Evolutionary conservation across 2,113 vertebrate genomes (phyloP), one percentile per base, ranked within the genome.

Genomic region (Polyodon spathula): DNA sequence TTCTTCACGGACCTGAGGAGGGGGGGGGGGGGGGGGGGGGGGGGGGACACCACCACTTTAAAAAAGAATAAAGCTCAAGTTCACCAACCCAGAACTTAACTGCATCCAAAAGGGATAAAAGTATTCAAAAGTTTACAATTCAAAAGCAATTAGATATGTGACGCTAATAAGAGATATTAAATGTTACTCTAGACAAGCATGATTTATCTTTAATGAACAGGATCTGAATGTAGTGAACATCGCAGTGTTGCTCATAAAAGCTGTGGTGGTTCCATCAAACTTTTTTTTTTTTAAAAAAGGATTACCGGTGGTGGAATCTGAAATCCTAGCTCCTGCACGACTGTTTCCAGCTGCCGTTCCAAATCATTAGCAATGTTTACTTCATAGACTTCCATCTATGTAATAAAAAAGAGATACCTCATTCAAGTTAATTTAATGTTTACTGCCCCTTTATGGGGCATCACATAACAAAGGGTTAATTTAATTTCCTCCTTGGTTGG

Each of bases 341-440:
- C 60, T 4, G 17, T 71, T 4, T 72, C 68, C 15, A 98, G 73
- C 37, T 90, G 88, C 67, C 84, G 85, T 67, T 86, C 82, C 54
- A 98, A 76, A 4, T 96, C 93, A 5, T 83, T 62, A 57, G 80
- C 68, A 17, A 97, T 60, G 0, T 4, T 85, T 56, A 98, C 91
- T 16, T 88, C 83, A 58, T 85, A 96, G 10, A 79, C 84, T 9
- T 94, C 93, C 77, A 98, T 2, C 96, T 98, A 76, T 27, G 9
- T 62, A 4, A 43, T 6, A 59, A 58, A 6, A 61, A 14, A 14
- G n/a, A 63, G n/a, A 17, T 9, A 46, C 2, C 44, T 46, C 8
- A 46, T 46, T 46, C 14, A 10, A 46, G 44, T 46, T 8, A 46
- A 46, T 14, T 46, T 46, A 4, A 46, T 3, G 14, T 10, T 46